Percentiles rank a stretch among this genome's conserved stretches.
Conservation (phyloP, 2,888 invertebrate species). For the Anagyrus pseudococci region DNA sequence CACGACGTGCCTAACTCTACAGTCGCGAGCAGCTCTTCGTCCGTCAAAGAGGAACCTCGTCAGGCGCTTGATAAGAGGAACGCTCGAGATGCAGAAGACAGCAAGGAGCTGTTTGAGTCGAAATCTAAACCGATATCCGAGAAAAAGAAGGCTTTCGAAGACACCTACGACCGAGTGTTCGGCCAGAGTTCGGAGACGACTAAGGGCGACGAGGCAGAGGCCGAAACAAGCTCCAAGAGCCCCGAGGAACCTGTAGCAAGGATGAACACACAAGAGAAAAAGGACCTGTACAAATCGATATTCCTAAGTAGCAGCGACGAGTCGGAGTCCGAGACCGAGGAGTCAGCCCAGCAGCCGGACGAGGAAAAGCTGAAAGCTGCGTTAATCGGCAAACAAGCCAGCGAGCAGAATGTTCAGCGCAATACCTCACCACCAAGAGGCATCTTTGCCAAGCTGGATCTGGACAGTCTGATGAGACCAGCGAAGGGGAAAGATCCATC, state of each 20-base stretch:
- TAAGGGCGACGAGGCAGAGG: conserved; percentile 9
- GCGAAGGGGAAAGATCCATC: conserved; percentile 19
- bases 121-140: conserved; percentile 25
- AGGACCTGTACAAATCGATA: conserved; percentile 88
- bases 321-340: conserved; percentile 65
- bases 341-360: conserved; percentile 49
- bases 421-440: conserved; percentile 76
- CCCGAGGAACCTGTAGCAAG: not conserved
- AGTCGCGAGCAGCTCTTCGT: not conserved
- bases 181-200: conserved; percentile 37
- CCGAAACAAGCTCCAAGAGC: conserved; percentile 1
- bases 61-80: not conserved
- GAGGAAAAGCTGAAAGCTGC: conserved; percentile 49
- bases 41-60: not conserved
- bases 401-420: conserved; percentile 67
- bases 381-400: conserved; percentile 55
- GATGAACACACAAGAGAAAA: conserved; percentile 64
- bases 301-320: conserved; percentile 82
- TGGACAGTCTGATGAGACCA: conserved; percentile 64
- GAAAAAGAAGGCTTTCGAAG: conserved; percentile 48
- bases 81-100: not conserved
- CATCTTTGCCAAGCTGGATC: conserved; percentile 73
- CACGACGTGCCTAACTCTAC: conserved; percentile 1
- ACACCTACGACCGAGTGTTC: conserved; percentile 53
- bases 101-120: not conserved